Conservation (phyloP, 2,797 vertebrate species). For the Siniperca scherzeri region DNA sequence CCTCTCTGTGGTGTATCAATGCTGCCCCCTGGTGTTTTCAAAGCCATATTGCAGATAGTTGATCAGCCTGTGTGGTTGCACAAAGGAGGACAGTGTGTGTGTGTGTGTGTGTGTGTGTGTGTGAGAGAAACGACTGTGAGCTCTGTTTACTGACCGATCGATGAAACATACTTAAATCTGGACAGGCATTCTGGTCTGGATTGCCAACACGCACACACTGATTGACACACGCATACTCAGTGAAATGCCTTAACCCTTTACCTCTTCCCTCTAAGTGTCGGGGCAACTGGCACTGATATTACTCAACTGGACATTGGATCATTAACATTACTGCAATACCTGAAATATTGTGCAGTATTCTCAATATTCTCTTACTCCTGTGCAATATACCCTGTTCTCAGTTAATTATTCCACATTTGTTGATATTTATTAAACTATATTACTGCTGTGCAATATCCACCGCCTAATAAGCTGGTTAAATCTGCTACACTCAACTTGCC, state of each 20-base stretch:
- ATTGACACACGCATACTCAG: conserved; percentile 7
- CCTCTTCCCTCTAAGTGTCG: too few species aligned
- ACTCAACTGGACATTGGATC: too few species aligned
- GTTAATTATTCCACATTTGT: too few species aligned
- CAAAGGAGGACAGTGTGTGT: background rate
- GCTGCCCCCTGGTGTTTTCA: conserved; percentile 69
- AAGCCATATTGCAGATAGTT: background rate
- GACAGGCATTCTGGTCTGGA: conserved; percentile 2
- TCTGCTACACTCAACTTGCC: too few species aligned
- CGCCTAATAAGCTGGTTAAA: too few species aligned
- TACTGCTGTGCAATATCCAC: too few species aligned
- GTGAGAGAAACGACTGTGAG: background rate
- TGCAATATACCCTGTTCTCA: too few species aligned
- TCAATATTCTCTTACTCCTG: too few species aligned
- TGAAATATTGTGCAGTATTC: too few species aligned
- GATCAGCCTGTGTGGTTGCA: background rate
- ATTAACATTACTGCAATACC: too few species aligned
- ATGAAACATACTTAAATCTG: conserved; percentile 41
- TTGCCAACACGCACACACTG: conserved; percentile 20
- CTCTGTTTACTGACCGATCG: conserved; percentile 17
- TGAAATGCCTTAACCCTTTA: background rate
- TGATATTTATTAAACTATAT: too few species aligned
- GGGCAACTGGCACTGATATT: too few species aligned
- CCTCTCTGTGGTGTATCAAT: conserved; percentile 11
- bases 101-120: background rate